phyloP scores from a whole-genome alignment of 2,113 vertebrate genomes.

The Dipodomys merriami region DNA sequence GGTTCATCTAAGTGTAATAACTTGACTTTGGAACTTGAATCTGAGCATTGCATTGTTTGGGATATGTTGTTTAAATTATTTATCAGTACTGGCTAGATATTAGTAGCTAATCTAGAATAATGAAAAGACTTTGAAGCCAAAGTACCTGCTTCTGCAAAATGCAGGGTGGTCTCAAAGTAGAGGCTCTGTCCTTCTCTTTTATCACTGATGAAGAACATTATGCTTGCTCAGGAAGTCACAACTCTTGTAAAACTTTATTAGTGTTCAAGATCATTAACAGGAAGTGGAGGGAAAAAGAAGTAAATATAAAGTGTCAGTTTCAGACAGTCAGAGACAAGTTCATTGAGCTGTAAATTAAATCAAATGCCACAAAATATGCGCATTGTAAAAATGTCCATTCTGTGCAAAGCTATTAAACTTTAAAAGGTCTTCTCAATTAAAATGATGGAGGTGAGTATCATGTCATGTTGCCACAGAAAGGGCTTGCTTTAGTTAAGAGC shows the following conservation, averaged over 20 bases:
- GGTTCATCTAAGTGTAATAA: neutral
- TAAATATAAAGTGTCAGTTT: constrained; percentile 73
- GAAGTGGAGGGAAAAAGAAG: constrained; percentile 70
- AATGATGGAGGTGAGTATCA: constrained; percentile 47
- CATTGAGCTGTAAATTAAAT: constrained; percentile 79
- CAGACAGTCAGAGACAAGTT: constrained; percentile 56
- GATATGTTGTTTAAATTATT: constrained; percentile 44
- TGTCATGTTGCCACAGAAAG: neutral
- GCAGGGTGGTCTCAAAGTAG: constrained; percentile 49
- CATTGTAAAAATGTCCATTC: constrained; percentile 62
- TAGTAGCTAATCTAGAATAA: constrained; percentile 63
- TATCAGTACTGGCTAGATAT: neutral
- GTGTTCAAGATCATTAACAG: constrained; percentile 74
- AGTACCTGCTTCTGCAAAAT: constrained; percentile 53
- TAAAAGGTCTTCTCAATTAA: constrained; percentile 78
- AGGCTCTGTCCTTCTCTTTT: constrained; percentile 21
- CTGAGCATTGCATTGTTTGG: neutral
- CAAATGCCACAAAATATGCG: constrained; percentile 72
- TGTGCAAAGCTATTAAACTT: constrained; percentile 71
- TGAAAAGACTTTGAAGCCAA: constrained; percentile 54
- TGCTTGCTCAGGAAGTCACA: constrained; percentile 72
- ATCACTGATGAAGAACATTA: constrained; percentile 38
- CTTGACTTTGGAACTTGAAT: neutral
- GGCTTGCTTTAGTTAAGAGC: neutral
- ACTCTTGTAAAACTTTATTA: constrained; percentile 77